Evolutionary conservation across 2,888 invertebrate species (phyloP).

Genomic region (Erebia aethiops): DNA sequence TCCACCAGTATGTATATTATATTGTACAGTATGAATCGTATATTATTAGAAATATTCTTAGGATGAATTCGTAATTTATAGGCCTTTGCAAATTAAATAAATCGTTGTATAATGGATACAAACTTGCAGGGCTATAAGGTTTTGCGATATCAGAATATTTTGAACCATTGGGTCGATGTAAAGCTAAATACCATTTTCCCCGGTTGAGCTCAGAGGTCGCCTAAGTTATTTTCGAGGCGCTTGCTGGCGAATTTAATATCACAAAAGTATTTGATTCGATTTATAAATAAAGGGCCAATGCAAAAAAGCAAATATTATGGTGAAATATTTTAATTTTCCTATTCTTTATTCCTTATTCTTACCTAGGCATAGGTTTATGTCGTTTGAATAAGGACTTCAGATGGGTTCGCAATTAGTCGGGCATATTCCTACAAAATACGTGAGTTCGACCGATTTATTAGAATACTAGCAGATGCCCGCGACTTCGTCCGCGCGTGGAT

Average conservation of each 20-base stretch:
- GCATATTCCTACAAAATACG: no score
- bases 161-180: conserved; percentile 60
- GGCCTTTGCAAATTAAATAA: neutral
- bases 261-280: conserved; percentile 36
- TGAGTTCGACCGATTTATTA: no score
- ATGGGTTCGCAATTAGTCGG: no score
- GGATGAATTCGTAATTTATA: neutral
- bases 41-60: no score
- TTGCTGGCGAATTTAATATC: conserved; percentile 32
- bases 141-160: conserved; percentile 44
- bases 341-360: neutral
- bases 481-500: no score
- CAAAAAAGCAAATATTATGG: conserved; percentile 23
- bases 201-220: conserved; percentile 36
- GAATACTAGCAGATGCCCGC: no score
- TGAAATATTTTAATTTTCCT: conserved; percentile 51
- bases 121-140: conserved; percentile 48
- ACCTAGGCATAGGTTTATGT: neutral
- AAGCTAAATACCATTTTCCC: conserved; percentile 44
- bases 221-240: conserved; percentile 34
- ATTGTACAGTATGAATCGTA: no score
- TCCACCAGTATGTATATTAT: no score
- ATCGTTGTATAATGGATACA: conserved; percentile 22
- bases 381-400: no score
- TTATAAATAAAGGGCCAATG: conserved; percentile 33